Evolutionary conservation across 2,888 invertebrate genomes (phyloP), one percentile per base, ranked within the genome.

Genomic region (Dicyrtoma fusca): DNA sequence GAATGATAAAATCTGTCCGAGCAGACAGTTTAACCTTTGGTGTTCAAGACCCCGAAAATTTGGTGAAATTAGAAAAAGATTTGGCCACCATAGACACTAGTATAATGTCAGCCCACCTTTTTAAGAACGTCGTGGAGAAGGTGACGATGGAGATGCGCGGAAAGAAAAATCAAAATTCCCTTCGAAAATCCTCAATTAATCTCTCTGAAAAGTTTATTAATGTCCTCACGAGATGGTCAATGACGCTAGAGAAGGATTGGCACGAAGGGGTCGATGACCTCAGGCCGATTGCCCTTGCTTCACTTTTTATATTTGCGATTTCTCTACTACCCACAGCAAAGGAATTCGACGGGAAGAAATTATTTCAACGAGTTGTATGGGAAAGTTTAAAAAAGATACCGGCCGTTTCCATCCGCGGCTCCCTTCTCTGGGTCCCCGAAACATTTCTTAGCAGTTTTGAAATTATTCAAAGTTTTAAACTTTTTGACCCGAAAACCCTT

Each of bases 341-440:
- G 34, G 21, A 53, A 21, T 75, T 77, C 45, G 80, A 80, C 34
- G 55, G 75, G 1, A 77, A 76, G 51, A 78, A 75, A 42, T 21
- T 76, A 3, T 78, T 79, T 53, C 65, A 65, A 5, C 76, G 74
- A 44, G 59, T n/a, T 0, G 49, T 79, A 13, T 75, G 76, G 76
- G 79, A 79, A 42, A 71, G 62, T 11, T 34, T 74, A 59, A 80
- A 75, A 57, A 80, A 92, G 88, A 88, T 91, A 57, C 91, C 91
- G 77, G 91, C 91, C 44, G 89, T 95, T 72, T 89, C 90, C 59
- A 84, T 97, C 44, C 87, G 89, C 72, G 94, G 93, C 0, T 92
- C 92, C 82, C 86, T 91, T 17, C 83, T 93, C 69, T 97, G 95
- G 94, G 89, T 91, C 81, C 93, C 96, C 0, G 91, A 91, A 82